These are phyloP conservation scores for Ciconia boyciana DNA, from an alignment of 2,113 vertebrate genomes.

Conservation along the genomic window DNA sequence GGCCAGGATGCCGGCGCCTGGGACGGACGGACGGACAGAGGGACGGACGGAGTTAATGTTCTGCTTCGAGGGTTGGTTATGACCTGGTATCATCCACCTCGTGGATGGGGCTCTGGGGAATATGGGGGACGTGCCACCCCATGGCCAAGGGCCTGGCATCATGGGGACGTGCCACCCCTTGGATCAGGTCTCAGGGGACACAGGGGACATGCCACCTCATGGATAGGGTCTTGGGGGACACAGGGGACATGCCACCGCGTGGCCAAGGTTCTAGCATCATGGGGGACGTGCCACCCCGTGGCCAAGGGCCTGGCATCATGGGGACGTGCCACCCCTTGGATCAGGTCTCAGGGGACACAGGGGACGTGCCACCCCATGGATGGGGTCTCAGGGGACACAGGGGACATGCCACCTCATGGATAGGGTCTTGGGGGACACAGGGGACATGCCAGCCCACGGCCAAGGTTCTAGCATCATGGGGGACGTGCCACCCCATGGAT, in stretches of 20 bases:
- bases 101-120: neutral
- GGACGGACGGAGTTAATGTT: accelerated
- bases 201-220: too few relatives aligned
- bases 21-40: accelerated
- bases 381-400: too few relatives aligned
- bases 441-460: too few relatives aligned
- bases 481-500: too few relatives aligned
- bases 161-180: neutral
- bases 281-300: neutral
- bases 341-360: too few relatives aligned
- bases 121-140: neutral
- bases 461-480: too few relatives aligned
- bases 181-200: neutral
- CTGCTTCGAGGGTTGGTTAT: neutral
- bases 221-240: accelerated
- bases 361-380: too few relatives aligned
- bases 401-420: too few relatives aligned
- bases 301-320: too few relatives aligned
- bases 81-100: too few relatives aligned
- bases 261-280: neutral
- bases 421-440: too few relatives aligned
- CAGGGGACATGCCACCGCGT: neutral
- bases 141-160: neutral
- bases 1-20: constrained; percentile 92
- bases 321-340: too few relatives aligned